A percentile compares a stretch with the other conserved stretches of the same genome.
These are phyloP conservation scores for Paracentrotus lividus DNA, from an alignment of 53 echinoderm and acorn worm genomes.

Conservation along the genomic window DNA sequence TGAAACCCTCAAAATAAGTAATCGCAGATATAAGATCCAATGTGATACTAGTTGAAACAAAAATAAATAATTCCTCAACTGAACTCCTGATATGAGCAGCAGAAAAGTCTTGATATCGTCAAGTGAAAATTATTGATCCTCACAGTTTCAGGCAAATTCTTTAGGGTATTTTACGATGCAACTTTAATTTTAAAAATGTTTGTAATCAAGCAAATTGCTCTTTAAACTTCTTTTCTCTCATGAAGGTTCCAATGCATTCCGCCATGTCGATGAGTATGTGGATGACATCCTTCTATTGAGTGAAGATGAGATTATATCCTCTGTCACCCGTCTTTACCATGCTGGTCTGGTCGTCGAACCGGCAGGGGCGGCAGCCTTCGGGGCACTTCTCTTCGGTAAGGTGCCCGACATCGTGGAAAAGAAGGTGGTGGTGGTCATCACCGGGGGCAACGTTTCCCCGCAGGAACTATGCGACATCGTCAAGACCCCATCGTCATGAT, in stretches of 20 bases:
- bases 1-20: too few species aligned
- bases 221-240: too few species aligned
- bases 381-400: slow-evolving; percentile 75
- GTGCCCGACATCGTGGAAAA: slow-evolving; percentile 81
- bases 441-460: slow-evolving; percentile 84
- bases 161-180: too few species aligned
- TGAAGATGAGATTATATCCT: slow-evolving; percentile 77
- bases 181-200: too few species aligned
- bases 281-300: slow-evolving; percentile 79
- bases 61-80: too few species aligned
- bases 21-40: too few species aligned
- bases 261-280: slow-evolving; percentile 77
- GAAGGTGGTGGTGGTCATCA: slow-evolving; percentile 82
- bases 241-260: slow-evolving; percentile 74
- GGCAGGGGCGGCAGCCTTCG: slow-evolving; percentile 88
- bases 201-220: too few species aligned
- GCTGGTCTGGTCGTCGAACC: slow-evolving; percentile 85
- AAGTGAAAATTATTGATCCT: too few species aligned
- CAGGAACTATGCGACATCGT: slow-evolving; percentile 71
- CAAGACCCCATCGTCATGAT: background rate
- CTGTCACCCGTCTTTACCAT: slow-evolving; percentile 70
- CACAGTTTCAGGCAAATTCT: too few species aligned
- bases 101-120: too few species aligned
- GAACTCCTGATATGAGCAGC: too few species aligned
- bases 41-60: too few species aligned